phyloP scores from a whole-genome alignment of 2,113 vertebrate genomes.

The Propithecus coquereli region DNA sequence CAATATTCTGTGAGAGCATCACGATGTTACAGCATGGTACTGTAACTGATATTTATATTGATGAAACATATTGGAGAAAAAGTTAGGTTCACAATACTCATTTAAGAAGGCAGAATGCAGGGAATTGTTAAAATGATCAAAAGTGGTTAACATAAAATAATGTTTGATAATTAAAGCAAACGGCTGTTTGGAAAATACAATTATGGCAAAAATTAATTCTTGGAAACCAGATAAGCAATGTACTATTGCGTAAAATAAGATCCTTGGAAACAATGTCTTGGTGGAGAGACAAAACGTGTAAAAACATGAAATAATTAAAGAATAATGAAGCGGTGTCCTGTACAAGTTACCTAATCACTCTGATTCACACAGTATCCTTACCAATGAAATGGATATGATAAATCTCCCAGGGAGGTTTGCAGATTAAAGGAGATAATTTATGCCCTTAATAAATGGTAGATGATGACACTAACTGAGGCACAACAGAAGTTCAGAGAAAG shows the following conservation, averaged over 20 bases:
- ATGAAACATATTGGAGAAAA: neutral
- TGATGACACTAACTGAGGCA: neutral
- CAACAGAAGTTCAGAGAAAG: neutral
- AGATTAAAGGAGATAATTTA: neutral
- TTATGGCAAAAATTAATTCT: slow-evolving; percentile 24
- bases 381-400: neutral
- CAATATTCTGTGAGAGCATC: neutral
- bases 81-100: neutral
- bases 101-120: slow-evolving; percentile 4
- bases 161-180: slow-evolving; percentile 39
- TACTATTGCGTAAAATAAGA: slow-evolving; percentile 18
- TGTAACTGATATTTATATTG: neutral
- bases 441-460: neutral
- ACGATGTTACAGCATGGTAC: neutral
- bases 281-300: slow-evolving; percentile 51
- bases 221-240: slow-evolving; percentile 28
- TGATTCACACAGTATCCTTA: slow-evolving; percentile 21
- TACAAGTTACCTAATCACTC: neutral
- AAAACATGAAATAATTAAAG: slow-evolving; percentile 61
- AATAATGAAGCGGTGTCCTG: slow-evolving; percentile 30
- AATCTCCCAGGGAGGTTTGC: neutral
- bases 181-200: slow-evolving; percentile 41
- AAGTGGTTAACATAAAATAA: slow-evolving; percentile 15
- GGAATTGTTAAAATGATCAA: neutral
- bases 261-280: slow-evolving; percentile 32